Conservation (phyloP, 2,797 vertebrate genomes). For the Choloepus didactylus region DNA sequence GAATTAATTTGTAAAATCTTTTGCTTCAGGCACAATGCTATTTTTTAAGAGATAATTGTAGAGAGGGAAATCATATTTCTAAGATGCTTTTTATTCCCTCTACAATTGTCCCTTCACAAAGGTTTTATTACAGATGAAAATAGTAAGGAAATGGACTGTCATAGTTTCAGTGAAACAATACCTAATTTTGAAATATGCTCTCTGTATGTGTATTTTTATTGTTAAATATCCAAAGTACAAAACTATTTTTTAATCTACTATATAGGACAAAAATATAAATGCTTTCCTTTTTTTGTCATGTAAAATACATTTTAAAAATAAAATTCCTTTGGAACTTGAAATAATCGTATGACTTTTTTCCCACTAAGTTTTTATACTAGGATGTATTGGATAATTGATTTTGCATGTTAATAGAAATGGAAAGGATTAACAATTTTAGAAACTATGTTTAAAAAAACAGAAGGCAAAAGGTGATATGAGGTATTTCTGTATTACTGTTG, state of each 20-base stretch:
- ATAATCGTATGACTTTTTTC: slow-evolving; percentile 67
- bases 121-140: slow-evolving; percentile 72
- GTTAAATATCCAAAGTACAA: slow-evolving; percentile 66
- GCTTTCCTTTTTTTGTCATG: slow-evolving; percentile 64
- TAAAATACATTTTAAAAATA: slow-evolving; percentile 78
- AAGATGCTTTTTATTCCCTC: not conserved
- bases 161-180: slow-evolving; percentile 65
- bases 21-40: slow-evolving; percentile 8
- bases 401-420: slow-evolving; percentile 63
- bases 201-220: slow-evolving; percentile 50
- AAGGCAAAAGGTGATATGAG: not conserved
- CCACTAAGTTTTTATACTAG: slow-evolving; percentile 28
- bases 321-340: slow-evolving; percentile 48
- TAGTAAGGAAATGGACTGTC: slow-evolving; percentile 42
- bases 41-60: slow-evolving; percentile 64
- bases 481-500: slow-evolving; percentile 1
- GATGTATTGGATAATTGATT: slow-evolving; percentile 17
- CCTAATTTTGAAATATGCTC: slow-evolving; percentile 63
- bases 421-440: slow-evolving; percentile 65
- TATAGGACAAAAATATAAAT: slow-evolving; percentile 64
- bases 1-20: slow-evolving; percentile 44
- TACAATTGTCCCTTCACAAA: slow-evolving; percentile 62
- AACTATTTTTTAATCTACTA: slow-evolving; percentile 66
- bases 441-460: slow-evolving; percentile 57
- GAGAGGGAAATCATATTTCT: slow-evolving; percentile 67